phyloP scores from a whole-genome alignment of 2,888 invertebrate species.

The Erannis defoliaria region DNA sequence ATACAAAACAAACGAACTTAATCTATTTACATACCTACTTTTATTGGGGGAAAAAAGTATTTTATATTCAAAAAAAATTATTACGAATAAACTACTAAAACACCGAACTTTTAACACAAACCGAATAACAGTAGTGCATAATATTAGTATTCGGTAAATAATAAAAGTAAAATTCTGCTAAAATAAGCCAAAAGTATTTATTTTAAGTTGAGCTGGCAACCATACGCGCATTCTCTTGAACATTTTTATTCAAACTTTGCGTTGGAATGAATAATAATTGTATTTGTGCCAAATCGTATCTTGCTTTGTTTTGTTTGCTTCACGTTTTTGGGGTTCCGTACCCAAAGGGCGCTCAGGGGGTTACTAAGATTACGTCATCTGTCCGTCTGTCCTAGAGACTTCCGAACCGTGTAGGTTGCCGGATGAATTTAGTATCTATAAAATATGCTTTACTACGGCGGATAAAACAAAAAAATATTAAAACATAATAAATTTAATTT shows the following conservation, averaged over 20 bases:
- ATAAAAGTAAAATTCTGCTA: neutral
- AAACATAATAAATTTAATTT: too few relatives aligned
- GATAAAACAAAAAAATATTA: too few relatives aligned
- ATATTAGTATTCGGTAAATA: neutral
- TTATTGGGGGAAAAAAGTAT: too few relatives aligned
- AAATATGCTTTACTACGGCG: too few relatives aligned
- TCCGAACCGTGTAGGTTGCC: too few relatives aligned
- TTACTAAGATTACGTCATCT: too few relatives aligned
- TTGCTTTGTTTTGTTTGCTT: conserved; percentile 5
- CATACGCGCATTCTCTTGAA: conserved; percentile 1
- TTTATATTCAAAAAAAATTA: too few relatives aligned
- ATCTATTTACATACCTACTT: too few relatives aligned
- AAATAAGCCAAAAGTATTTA: conserved; percentile 4
- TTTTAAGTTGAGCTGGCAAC: conserved; percentile 3
- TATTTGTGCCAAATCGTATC: conserved; percentile 14
- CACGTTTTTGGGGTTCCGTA: too few relatives aligned
- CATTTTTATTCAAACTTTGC: conserved; percentile 6
- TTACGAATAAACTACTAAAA: neutral
- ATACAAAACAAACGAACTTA: neutral
- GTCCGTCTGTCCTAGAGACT: too few relatives aligned
- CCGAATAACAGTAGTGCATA: neutral
- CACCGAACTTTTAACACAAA: neutral
- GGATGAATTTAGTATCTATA: too few relatives aligned
- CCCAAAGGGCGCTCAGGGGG: too few relatives aligned
- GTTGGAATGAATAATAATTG: conserved; percentile 15